Evolutionary conservation across 2,888 invertebrate species (phyloP), one percentile per base, ranked within the genome.

Genomic region (Drosophila algonquin): DNA sequence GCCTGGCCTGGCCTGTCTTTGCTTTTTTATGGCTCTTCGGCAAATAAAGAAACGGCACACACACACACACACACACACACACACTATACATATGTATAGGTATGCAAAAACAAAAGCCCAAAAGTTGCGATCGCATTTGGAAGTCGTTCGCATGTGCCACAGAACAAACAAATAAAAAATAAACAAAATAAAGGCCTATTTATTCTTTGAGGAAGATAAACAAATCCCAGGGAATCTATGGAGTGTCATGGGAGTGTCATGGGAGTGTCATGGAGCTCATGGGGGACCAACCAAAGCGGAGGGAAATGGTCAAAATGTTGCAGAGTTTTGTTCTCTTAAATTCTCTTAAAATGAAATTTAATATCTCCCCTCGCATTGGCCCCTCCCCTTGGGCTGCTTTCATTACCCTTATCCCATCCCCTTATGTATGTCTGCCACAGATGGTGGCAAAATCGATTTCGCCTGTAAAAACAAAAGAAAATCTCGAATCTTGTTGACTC

Each of bases 401-500:
- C 40, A 1, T 50, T n/a, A 50, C 21, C 14, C 40, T 40, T 40
- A 40, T n/a, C 32, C 40, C 14, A 14, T 5, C 35, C 35, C 35
- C 7, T 7, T 40, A 40, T 40, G 40, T 40, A 40, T 40, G 40
- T 40, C 40, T 6, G 40, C 14, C 14, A 21, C 62, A 63, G 18
- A 63, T 63, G 48, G 51, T 63, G 50, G 30, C 62, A 50, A 40
- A 61, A 62, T 63, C 63, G 44, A 63, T 63, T 44, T 21, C 10
- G 40, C 14, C 62, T 50, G 62, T 24, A 14, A 63, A 63, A 63
- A 63, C 62, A 63, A 63, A 14, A 16, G 14, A 4, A 63, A 46
- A 52, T 21, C 64, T 63, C 35, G 12, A 51, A 32, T 52, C 64
- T n/a, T 63, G 35, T 63, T 63, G 52, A 63, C 63, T 63, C 52